Evolutionary conservation across 2,888 invertebrate species (phyloP), one percentile per base, ranked within the genome.

Genomic region (Allolobophora icterica): DNA sequence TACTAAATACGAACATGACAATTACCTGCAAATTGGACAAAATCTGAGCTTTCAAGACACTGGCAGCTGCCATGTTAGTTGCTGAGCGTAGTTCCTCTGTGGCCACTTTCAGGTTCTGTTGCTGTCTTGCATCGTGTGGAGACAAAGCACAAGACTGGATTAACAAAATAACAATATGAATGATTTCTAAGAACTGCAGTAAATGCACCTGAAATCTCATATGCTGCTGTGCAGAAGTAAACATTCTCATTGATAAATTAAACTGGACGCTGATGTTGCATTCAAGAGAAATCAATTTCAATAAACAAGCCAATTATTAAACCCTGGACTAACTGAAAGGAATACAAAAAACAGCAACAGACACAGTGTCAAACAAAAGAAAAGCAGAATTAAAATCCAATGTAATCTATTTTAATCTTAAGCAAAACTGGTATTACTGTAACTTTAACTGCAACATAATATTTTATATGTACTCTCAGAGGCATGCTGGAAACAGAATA

Each of bases 71-170:
- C 21, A 97, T 97, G 1, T 98, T 98, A 45, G 96, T 96, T 58
- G 98, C 98, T 94, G 97, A 97, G 89, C 98, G 96, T n/a, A 99
- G 96, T 93, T 98, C 98, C 94, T 99, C 98, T 0, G 99, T 99
- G 0, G 99, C 99, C 92, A 96, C 96, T 52, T 97, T 97, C 21
- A 99, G 96, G 11, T 97, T 97, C 92, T 97, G 97, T 95, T 98
- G 98, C 94, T 97, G 97, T 92, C 96, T 96, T 0, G 97, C 96
- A 94, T 98, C 98, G 95, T 98, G 97, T 0, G 97, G 97, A 94
- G 97, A 97, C 40, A 97, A 97, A 0, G 98, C 98, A 95, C 99
- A 99, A 91, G 97, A 97, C 95, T 96, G 94, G 34, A 40, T 33
- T 24, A 52, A 52, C 52, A 52, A 2, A 52, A 5, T 34, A 89